A percentile compares a stretch with the other conserved stretches of the same genome.
phyloP scores from a whole-genome alignment of 2,888 invertebrate genomes.

The Sinelater perroti region DNA sequence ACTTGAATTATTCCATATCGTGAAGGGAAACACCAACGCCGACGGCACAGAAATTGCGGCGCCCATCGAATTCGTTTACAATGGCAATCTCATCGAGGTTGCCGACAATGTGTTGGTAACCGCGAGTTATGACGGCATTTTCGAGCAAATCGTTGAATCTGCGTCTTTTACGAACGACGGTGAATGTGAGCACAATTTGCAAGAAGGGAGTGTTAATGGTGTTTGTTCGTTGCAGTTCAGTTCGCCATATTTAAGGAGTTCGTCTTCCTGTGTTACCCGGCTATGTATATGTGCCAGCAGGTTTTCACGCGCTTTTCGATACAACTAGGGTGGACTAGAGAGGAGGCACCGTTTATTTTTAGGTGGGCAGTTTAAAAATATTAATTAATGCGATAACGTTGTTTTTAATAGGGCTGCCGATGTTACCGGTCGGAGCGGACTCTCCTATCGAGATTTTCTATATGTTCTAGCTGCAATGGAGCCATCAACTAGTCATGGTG shows the following conservation, averaged over 20 bases:
- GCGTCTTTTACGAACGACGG: slow-evolving; percentile 51
- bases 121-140: slow-evolving; percentile 43
- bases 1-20: slow-evolving; percentile 44
- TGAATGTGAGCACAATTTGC: slow-evolving; percentile 30
- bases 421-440: slow-evolving; percentile 61
- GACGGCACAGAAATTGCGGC: slow-evolving; percentile 19
- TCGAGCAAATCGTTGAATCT: slow-evolving; percentile 50
- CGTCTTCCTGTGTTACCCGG: slow-evolving; percentile 65
- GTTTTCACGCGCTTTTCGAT: slow-evolving; percentile 66
- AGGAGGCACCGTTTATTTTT: slow-evolving; percentile 61
- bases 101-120: slow-evolving; percentile 48
- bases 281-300: slow-evolving; percentile 65
- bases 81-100: slow-evolving; percentile 51
- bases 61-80: slow-evolving; percentile 44
- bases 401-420: slow-evolving; percentile 72
- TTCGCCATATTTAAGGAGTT: slow-evolving; percentile 67
- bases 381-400: too few species aligned
- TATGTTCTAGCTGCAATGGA: slow-evolving; percentile 72
- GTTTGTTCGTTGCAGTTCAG: slow-evolving; percentile 62
- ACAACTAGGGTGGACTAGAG: slow-evolving; percentile 65
- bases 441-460: slow-evolving; percentile 67
- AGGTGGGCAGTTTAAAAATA: too few species aligned
- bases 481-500: slow-evolving; percentile 69
- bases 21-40: slow-evolving; percentile 12
- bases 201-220: too few species aligned